Percentiles rank a stretch among this genome's conserved stretches.
phyloP scores from a whole-genome alignment of 2,113 vertebrate genomes.

The Petromus typicus region DNA sequence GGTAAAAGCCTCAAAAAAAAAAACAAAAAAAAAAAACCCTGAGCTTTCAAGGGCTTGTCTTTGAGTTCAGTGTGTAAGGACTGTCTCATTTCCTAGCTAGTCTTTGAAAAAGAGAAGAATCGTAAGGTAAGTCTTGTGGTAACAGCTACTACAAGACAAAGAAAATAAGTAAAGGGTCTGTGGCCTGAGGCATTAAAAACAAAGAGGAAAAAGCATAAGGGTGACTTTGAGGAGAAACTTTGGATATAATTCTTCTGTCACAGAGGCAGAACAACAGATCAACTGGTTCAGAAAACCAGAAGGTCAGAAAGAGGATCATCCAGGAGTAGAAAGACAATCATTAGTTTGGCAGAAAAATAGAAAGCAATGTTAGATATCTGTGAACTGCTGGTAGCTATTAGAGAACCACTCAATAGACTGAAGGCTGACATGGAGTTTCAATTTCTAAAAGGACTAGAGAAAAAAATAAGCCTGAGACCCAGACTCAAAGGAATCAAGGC shows the following conservation, averaged over 20 bases:
- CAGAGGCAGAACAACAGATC: background rate
- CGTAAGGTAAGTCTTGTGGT: background rate
- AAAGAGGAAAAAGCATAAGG: background rate
- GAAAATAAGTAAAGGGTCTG: conserved; percentile 18
- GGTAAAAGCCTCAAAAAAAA: background rate
- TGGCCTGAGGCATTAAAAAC: background rate
- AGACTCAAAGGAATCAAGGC: background rate
- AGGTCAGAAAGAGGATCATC: background rate
- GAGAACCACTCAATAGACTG: background rate
- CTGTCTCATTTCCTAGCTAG: background rate
- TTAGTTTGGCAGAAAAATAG: background rate
- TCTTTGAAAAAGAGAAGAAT: background rate
- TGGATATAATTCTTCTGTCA: background rate
- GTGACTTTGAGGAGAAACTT: background rate
- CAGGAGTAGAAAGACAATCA: background rate
- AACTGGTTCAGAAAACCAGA: conserved; percentile 2
- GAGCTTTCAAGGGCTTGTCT: background rate
- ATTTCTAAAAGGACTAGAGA: background rate
- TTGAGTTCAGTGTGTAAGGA: conserved; percentile 25
- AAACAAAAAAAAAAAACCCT: too few species aligned
- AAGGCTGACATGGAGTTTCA: background rate
- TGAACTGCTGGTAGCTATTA: background rate
- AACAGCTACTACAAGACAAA: background rate
- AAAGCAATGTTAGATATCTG: background rate
- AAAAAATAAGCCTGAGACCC: background rate